Percentiles rank a stretch among this genome's conserved stretches.
Conservation (phyloP, 2,113 vertebrate genomes). For the Bagarius yarrelli region DNA sequence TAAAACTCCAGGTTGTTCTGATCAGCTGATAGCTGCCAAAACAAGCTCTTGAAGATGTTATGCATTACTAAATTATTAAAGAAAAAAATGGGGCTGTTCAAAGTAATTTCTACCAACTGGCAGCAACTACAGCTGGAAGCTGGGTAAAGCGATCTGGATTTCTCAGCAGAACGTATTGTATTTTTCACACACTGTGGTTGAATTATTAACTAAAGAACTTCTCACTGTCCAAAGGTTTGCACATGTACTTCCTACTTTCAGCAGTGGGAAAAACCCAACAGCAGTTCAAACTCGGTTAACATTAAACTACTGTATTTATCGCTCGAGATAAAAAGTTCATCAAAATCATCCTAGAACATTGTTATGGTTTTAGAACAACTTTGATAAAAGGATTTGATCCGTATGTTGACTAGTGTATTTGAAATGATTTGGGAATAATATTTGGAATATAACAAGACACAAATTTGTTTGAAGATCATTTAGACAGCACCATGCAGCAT, state of each 20-base stretch:
- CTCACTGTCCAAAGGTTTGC: background rate
- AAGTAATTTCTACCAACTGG: background rate
- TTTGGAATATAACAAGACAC: too few species aligned
- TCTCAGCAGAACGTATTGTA: background rate
- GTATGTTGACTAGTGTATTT: too few species aligned
- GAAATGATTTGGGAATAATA: too few species aligned
- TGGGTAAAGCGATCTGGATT: background rate
- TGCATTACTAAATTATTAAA: too few species aligned
- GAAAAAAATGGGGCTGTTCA: background rate
- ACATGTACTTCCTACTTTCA: background rate
- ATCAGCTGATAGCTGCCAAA: too few species aligned
- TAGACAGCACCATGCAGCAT: too few species aligned
- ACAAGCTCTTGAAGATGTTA: too few species aligned
- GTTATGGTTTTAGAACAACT: too few species aligned
- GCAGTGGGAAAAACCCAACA: background rate
- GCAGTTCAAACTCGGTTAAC: background rate
- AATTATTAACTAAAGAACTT: background rate
- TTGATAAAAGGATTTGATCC: too few species aligned
- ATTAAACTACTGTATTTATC: background rate
- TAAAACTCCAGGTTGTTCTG: too few species aligned
- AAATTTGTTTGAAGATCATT: background rate
- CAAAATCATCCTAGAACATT: too few species aligned
- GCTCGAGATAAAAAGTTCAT: too few species aligned
- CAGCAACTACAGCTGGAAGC: background rate
- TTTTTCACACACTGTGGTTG: background rate